Evolutionary conservation across 2,888 invertebrate species (phyloP).

Genomic region (Thalpophila matura): DNA sequence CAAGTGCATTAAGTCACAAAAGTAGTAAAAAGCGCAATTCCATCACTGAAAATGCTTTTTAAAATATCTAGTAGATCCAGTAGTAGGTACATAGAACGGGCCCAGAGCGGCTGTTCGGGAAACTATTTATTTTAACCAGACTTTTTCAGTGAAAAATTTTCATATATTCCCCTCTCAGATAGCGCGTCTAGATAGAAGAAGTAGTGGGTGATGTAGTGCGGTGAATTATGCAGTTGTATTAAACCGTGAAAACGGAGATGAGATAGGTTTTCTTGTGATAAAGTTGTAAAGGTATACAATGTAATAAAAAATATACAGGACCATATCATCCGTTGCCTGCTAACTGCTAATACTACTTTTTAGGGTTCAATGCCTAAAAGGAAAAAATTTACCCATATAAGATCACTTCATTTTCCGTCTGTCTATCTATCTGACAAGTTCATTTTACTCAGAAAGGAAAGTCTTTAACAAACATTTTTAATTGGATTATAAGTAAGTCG

Average conservation of each 20-base stretch:
- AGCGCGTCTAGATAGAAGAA: conserved; percentile 28
- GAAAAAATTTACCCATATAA: no score
- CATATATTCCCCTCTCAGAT: conserved; percentile 48
- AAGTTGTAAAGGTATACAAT: not conserved
- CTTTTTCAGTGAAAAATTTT: conserved; percentile 58
- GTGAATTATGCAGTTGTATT: conserved; percentile 47
- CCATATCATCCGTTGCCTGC: no score
- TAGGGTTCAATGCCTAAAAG: no score
- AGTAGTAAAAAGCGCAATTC: conserved; percentile 10
- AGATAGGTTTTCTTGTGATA: not conserved
- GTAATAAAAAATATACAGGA: no score
- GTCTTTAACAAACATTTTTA: no score
- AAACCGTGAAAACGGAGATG: conserved; percentile 15
- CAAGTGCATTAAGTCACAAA: conserved; percentile 8
- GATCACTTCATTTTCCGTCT: no score
- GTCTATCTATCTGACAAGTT: no score
- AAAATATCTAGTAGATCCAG: conserved; percentile 38
- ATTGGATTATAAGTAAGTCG: no score
- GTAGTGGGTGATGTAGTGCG: conserved; percentile 9
- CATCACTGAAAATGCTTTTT: conserved; percentile 36
- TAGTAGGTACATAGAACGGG: conserved; percentile 32
- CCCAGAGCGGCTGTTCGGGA: conserved; percentile 54
- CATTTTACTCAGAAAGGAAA: no score
- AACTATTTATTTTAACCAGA: conserved; percentile 64
- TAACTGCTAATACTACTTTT: no score